Percentiles rank a stretch among this genome's conserved stretches.
Evolutionary conservation across 2,888 invertebrate species (phyloP).

Genomic region (Eilema depressum): DNA sequence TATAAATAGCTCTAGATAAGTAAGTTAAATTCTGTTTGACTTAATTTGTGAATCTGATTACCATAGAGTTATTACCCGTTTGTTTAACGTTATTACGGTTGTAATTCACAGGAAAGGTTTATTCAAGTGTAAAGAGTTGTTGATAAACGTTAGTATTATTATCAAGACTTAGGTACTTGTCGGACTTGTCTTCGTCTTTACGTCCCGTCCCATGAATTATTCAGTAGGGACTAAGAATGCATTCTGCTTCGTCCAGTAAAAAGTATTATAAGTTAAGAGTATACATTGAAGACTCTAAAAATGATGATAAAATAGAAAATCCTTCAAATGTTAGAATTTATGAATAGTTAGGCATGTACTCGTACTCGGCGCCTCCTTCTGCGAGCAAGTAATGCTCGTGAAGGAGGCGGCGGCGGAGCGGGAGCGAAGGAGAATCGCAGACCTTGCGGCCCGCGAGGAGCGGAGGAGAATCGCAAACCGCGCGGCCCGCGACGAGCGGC

Average conservation of each 20-base stretch:
- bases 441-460: too few species aligned
- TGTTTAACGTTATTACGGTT: background rate
- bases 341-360: too few species aligned
- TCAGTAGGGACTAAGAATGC: slow-evolving; percentile 52
- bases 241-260: slow-evolving; percentile 55
- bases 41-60: background rate
- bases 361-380: too few species aligned
- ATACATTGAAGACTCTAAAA: background rate
- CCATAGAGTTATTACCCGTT: background rate
- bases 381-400: too few species aligned
- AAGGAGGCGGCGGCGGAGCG: too few species aligned
- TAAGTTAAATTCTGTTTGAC: background rate
- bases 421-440: too few species aligned
- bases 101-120: background rate
- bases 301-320: slow-evolving; percentile 7
- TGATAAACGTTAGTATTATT: slow-evolving; percentile 21
- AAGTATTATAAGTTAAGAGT: background rate
- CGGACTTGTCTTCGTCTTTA: slow-evolving; percentile 52
- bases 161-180: slow-evolving; percentile 46
- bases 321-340: background rate
- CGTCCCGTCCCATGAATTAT: slow-evolving; percentile 60
- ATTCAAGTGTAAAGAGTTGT: background rate
- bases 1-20: background rate
- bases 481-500: too few species aligned
- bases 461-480: too few species aligned